Evolutionary conservation across 2,888 invertebrate species (phyloP), one percentile per base, ranked within the genome.

Genomic region (Trachelus tabidus): DNA sequence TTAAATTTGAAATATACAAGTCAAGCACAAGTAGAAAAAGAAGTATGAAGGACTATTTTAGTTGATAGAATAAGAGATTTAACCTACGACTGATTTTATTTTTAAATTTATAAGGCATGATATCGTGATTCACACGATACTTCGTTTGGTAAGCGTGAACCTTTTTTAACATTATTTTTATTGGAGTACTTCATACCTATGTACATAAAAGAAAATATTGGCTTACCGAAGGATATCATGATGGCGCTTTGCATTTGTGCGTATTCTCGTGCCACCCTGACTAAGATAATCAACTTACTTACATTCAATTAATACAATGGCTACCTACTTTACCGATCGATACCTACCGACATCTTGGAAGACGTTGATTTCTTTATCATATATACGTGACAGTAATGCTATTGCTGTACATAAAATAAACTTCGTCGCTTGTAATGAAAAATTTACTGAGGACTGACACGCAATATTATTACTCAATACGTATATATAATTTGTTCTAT

Each of bases 251-350:
- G 85, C 83, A 83, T 83, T 86, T 86, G 85, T 80, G 83, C 85
- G 85, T 86, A 83, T 86, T 82, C 80, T 73, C 77, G n/a, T 31
- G 73, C 73, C 79, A 76, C 78, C 80, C 79, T 85, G 86, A 77
- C 85, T 87, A 82, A 81, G 75, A 79, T 87, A 87, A 87, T 87
- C 81, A 73, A 86, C 85, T 88, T 85, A 87, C 79, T 75, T 76
- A 80, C 79, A 88, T 87, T 86, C 85, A 82, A 85, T 87, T 87
- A 86, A 85, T 85, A 80, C 79, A 76, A 79, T 83, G 80, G 82
- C 82, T 85, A 87, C 6, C 15, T 40, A 40, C 6, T 15, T 15
- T 15, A 40, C 15, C 40, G 23, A 56, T 56, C 56, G 56, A 56
- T 56, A 9, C 56, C 56, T 23, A 23, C 56, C 56, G 23, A 15